phyloP scores from a whole-genome alignment of 1,140 invertebrate genomes.

The Pseudachorutes palmiensis region DNA sequence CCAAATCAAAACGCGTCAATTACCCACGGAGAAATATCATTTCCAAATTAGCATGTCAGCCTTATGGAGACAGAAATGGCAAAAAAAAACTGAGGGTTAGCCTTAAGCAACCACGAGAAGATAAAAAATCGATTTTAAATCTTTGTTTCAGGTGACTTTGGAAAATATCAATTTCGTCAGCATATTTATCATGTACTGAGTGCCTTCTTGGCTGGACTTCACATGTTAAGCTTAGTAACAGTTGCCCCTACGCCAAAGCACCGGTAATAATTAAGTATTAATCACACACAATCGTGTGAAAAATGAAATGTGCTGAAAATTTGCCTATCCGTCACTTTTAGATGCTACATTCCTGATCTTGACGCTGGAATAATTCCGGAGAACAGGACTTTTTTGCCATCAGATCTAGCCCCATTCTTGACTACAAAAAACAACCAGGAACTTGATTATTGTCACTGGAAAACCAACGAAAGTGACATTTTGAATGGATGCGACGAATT shows the following conservation, averaged over 20 bases:
- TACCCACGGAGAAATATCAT: no score
- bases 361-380: slow-evolving; percentile 8
- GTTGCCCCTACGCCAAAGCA: slow-evolving; percentile 29
- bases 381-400: slow-evolving; percentile 11
- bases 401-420: slow-evolving; percentile 9
- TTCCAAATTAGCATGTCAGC: no score
- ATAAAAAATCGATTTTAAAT: no score
- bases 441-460: slow-evolving; percentile 20
- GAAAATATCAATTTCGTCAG: slow-evolving; percentile 30
- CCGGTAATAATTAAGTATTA: slow-evolving; percentile 8
- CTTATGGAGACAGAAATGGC: no score
- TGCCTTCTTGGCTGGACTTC: slow-evolving; percentile 30
- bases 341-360: slow-evolving; percentile 23
- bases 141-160: slow-evolving; percentile 19
- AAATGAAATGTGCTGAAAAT: background rate
- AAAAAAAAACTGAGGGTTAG: no score
- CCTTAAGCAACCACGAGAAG: no score
- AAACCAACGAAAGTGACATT: slow-evolving; percentile 2
- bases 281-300: background rate
- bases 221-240: slow-evolving; percentile 30
- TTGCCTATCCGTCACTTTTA: slow-evolving; percentile 7
- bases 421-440: slow-evolving; percentile 16
- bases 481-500: slow-evolving; percentile 12
- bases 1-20: no score
- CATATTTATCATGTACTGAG: slow-evolving; percentile 28